phyloP scores from a whole-genome alignment of 2,888 invertebrate genomes.

The Ornithoptera priamus region DNA sequence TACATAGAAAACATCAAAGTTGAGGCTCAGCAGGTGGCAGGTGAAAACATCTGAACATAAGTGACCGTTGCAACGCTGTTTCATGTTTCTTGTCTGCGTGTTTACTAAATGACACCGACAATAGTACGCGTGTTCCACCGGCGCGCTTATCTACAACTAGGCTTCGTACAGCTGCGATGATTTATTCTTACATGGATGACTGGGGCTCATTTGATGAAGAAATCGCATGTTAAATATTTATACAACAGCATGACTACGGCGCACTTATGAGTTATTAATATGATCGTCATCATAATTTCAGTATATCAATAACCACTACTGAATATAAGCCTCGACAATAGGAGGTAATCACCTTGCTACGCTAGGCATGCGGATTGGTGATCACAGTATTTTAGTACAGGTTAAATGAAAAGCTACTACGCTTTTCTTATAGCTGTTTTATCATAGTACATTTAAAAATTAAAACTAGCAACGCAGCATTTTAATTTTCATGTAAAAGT shows the following conservation, averaged over 20 bases:
- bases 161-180: conserved; percentile 57
- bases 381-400: no score
- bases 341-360: no score
- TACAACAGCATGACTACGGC: neutral
- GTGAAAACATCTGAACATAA: conserved; percentile 46
- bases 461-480: no score
- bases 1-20: conserved; percentile 34
- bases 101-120: conserved; percentile 54
- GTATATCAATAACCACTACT: no score
- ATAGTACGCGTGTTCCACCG: conserved; percentile 54
- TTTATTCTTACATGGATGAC: conserved; percentile 63
- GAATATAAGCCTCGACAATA: no score
- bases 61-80: conserved; percentile 46
- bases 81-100: conserved; percentile 53
- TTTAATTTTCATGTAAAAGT: no score
- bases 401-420: no score
- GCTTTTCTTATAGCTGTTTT: no score
- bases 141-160: conserved; percentile 63
- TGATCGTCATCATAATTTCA: no score
- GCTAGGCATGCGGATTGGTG: no score
- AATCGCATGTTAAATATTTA: conserved; percentile 40
- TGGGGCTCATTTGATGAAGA: conserved; percentile 53
- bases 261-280: neutral
- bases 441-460: no score
- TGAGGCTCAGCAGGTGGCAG: conserved; percentile 46